Percentiles rank a stretch among this genome's conserved stretches.
Evolutionary conservation across 2,888 invertebrate genomes (phyloP).

Genomic region (Luffia ferchaultella): DNA sequence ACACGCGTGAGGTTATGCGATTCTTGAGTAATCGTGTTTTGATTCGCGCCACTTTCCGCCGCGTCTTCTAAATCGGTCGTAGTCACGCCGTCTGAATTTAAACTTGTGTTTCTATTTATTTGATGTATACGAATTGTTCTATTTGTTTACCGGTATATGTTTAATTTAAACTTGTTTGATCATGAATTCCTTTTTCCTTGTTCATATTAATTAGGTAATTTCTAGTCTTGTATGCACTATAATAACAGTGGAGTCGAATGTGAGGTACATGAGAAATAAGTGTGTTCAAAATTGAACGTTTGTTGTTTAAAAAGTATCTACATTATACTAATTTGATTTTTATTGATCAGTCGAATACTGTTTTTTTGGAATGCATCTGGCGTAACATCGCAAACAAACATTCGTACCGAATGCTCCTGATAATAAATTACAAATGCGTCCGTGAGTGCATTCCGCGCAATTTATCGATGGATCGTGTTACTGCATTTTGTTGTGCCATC

Average conservation of each 20-base stretch:
- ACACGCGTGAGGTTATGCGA: conserved; percentile 28
- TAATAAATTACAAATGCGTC: too few species aligned
- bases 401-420: too few species aligned
- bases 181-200: background rate
- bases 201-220: too few species aligned
- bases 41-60: conserved; percentile 4
- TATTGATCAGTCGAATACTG: too few species aligned
- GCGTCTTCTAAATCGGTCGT: conserved; percentile 25
- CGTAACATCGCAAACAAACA: too few species aligned
- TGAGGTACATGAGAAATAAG: too few species aligned
- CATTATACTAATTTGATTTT: too few species aligned
- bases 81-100: conserved; percentile 20
- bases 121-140: conserved; percentile 21
- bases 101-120: conserved; percentile 20
- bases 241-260: too few species aligned
- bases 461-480: conserved; percentile 3
- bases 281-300: too few species aligned
- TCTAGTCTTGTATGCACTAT: background rate
- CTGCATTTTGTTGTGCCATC: conserved; percentile 16
- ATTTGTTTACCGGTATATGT: background rate
- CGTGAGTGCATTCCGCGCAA: background rate
- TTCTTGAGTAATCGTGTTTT: background rate
- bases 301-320: too few species aligned
- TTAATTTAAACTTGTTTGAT: background rate
- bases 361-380: too few species aligned